These are phyloP conservation scores for Malacoctenus gilli DNA, from an alignment of 2,797 vertebrate species.

Conservation along the genomic window DNA sequence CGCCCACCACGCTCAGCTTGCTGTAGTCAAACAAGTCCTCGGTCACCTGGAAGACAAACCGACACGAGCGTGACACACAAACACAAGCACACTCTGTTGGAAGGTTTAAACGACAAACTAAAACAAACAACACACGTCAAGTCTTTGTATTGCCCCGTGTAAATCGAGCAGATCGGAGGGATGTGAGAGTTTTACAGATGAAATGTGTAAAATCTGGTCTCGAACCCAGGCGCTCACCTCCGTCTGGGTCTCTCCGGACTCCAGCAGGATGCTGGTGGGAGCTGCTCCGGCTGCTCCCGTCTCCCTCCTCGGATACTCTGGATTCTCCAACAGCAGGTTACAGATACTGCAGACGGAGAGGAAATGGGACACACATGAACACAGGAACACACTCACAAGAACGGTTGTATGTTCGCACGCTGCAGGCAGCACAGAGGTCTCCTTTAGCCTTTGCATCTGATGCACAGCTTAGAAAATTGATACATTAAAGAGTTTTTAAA, in stretches of 20 bases:
- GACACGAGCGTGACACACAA: neutral
- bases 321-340: constrained; percentile 95
- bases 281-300: constrained; percentile 83
- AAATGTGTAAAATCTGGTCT: no score
- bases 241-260: constrained; percentile 85
- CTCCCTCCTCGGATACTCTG: constrained; percentile 90
- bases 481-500: no score
- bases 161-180: no score
- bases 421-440: neutral
- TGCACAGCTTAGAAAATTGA: neutral
- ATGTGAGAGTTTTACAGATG: no score
- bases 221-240: constrained; percentile 75
- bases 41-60: constrained; percentile 73
- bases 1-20: constrained; percentile 85
- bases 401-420: no score
- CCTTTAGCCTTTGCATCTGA: neutral
- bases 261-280: constrained; percentile 90
- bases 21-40: constrained; percentile 92
- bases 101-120: no score
- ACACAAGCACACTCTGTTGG: no score
- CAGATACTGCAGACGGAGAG: constrained; percentile 88
- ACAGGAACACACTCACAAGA: neutral
- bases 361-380: neutral
- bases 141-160: no score
- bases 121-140: no score